A percentile compares a stretch with the other conserved stretches of the same genome.
Conservation (phyloP, 2,888 invertebrate genomes). For the Eupeodes latifasciatus region DNA sequence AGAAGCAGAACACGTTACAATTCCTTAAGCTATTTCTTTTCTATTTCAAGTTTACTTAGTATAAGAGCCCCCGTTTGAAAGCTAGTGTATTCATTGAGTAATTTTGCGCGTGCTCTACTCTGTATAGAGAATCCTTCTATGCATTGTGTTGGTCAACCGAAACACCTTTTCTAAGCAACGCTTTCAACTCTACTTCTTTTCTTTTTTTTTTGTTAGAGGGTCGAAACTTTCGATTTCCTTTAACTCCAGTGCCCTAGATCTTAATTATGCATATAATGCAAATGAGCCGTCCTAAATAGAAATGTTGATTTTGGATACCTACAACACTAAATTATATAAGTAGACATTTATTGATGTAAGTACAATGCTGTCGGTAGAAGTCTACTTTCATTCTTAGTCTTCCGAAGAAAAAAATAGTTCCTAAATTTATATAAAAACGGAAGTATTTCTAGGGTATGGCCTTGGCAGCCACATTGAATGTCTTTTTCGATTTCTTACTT, state of each 20-base stretch:
- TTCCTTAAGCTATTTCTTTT: conserved; percentile 36
- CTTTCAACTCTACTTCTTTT: conserved; percentile 11
- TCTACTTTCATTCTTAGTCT: too few species aligned
- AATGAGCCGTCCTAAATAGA: conserved; percentile 38
- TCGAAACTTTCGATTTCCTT: conserved; percentile 68
- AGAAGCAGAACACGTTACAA: conserved; percentile 34
- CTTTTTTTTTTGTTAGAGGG: conserved; percentile 5
- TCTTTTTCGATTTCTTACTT: too few species aligned
- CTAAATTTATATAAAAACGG: conserved; percentile 12
- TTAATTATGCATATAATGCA: conserved; percentile 58
- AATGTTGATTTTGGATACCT: conserved; percentile 39
- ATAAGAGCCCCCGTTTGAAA: conserved; percentile 22
- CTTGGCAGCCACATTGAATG: conserved; percentile 17
- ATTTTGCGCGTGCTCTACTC: conserved; percentile 70
- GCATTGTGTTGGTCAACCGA: conserved; percentile 64
- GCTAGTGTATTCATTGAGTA: conserved; percentile 41
- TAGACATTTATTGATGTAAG: background rate
- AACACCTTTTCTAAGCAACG: conserved; percentile 51
- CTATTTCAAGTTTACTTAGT: conserved; percentile 50
- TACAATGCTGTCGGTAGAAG: background rate
- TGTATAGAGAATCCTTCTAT: conserved; percentile 19
- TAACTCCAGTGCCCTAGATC: conserved; percentile 64
- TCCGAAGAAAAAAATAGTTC: too few species aligned
- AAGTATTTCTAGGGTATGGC: conserved; percentile 61
- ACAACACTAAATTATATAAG: conserved; percentile 19